phyloP scores from a whole-genome alignment of 2,113 vertebrate genomes.

The Haliaeetus leucogaster region DNA sequence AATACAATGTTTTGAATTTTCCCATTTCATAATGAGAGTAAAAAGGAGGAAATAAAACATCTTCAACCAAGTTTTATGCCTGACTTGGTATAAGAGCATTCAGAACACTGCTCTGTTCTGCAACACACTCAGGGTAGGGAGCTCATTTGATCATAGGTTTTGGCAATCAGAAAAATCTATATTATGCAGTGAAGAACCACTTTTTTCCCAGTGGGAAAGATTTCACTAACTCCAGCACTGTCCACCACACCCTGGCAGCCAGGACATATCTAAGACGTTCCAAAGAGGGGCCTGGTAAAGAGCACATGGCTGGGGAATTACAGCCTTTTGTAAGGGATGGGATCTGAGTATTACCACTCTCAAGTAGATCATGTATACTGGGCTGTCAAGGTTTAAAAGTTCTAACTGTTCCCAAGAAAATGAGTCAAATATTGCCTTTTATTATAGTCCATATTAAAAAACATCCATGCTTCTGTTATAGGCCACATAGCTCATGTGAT shows the following conservation, averaged over 20 bases:
- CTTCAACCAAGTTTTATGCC: neutral
- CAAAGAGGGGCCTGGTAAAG: neutral
- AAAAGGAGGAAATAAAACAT: neutral
- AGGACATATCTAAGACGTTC: neutral
- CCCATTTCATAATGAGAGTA: neutral
- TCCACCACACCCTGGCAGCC: neutral
- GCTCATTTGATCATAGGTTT: neutral
- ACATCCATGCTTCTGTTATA: neutral
- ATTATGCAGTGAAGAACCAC: neutral
- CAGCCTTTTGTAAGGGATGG: neutral
- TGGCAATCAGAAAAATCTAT: neutral
- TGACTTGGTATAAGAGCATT: neutral
- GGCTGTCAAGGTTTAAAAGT: neutral
- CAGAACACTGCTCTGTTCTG: neutral
- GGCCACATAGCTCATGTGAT: neutral
- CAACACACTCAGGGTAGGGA: neutral
- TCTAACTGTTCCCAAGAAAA: neutral
- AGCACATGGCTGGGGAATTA: neutral
- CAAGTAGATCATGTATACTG: neutral
- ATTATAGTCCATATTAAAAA: neutral
- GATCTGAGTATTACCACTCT: neutral
- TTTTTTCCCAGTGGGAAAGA: neutral
- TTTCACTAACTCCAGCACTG: neutral
- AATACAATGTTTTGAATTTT: neutral
- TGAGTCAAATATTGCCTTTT: too few relatives aligned